These are phyloP conservation scores for Cyaniris semiargus DNA, from an alignment of 2,888 invertebrate genomes.

Conservation along the genomic window DNA sequence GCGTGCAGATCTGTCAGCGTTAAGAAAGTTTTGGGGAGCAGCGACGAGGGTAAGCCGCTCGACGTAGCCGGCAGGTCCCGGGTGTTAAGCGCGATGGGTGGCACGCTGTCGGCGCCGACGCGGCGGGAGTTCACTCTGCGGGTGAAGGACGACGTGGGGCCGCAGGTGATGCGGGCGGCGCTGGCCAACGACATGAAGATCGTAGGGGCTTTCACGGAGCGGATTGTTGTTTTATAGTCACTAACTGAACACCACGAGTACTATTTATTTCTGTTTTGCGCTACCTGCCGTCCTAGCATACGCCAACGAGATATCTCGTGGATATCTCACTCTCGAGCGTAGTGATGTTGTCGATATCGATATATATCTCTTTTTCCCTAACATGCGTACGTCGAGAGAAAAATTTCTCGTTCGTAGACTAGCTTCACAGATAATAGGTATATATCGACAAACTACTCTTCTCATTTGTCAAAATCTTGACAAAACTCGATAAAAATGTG, in stretches of 20 bases:
- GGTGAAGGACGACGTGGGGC: constrained; percentile 61
- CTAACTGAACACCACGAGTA: constrained; percentile 19
- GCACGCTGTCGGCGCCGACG: constrained; percentile 57
- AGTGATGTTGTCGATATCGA: too few relatives aligned
- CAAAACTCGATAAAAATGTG: too few relatives aligned
- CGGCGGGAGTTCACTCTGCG: constrained; percentile 68
- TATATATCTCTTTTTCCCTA: too few relatives aligned
- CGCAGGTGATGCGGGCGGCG: constrained; percentile 69
- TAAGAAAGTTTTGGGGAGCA: constrained; percentile 58
- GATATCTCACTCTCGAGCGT: too few relatives aligned
- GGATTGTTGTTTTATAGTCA: constrained; percentile 69
- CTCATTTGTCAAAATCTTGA: too few relatives aligned
- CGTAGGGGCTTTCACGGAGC: constrained; percentile 71
- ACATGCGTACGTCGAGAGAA: too few relatives aligned
- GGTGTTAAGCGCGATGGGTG: constrained; percentile 59
- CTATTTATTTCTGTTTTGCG: neutral
- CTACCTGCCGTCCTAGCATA: too few relatives aligned
- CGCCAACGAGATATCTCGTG: too few relatives aligned
- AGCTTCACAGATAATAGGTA: too few relatives aligned
- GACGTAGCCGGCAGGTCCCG: constrained; percentile 61
- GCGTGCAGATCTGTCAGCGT: constrained; percentile 58
- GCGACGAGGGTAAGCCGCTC: constrained; percentile 58
- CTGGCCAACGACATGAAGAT: constrained; percentile 66
- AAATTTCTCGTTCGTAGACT: too few relatives aligned
- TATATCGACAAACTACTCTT: too few relatives aligned